Evolutionary conservation across 2,888 invertebrate species (phyloP), one percentile per base, ranked within the genome.

Genomic region (Pemphredon lugubris): DNA sequence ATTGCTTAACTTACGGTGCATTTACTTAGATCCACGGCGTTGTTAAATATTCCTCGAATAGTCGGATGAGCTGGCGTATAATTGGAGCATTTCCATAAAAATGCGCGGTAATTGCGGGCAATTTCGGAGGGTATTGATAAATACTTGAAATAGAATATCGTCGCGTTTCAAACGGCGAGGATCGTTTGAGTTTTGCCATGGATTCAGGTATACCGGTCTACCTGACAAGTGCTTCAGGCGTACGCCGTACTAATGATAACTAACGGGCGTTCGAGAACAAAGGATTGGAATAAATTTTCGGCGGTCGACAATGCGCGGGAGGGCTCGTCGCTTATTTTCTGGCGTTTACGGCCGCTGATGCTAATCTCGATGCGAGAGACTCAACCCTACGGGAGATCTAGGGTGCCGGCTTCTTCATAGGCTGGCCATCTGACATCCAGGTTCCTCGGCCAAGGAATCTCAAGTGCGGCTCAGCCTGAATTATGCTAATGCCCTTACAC

Each of bases 281-380:
- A 82, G 83, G 83, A 70, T 81, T 58, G 73, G 79, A 82, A 82
- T 82, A 82, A 82, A 82, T 81, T 79, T 82, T 81, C 75, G 75
- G 59, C 45, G 64, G 64, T 58, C 69, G 78, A 75, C 70, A 68
- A 64, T 67, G 64, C 67, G 75, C 71, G 81, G 57, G 73, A 63
- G 72, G 69, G 70, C 44, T 51, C 58, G 70, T 60, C 68, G 77
- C 72, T 81, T 76, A 83, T 77, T 83, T 82, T 69, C 75, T 74
- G 77, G 70, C 81, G 71, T 82, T 81, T 81, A 81, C 66, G 77
- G 64, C 66, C 63, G 77, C 72, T 68, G 83, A 82, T 82, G 82
- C 75, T 82, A 82, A 82, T 82, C 82, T 82, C 60, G 55, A 48
- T 32, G 60, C 61, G 67, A 58, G 57, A 66, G 54, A 54, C 51